These are phyloP conservation scores for Porites cylindrica DNA, from an alignment of 92 coral and sea anemone genomes.

Conservation along the genomic window DNA sequence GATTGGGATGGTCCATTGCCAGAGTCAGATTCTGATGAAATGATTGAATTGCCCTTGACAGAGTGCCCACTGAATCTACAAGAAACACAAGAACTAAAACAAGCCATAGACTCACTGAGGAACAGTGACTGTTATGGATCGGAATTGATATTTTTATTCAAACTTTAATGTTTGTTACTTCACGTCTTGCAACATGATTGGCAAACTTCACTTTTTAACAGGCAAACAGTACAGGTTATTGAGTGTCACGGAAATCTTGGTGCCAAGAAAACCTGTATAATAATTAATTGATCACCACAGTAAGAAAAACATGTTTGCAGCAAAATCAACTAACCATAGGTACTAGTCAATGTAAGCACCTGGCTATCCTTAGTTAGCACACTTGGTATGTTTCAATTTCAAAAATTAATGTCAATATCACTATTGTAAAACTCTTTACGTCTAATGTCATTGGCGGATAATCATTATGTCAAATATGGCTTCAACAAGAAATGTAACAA, in stretches of 20 bases:
- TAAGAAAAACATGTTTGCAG: slow-evolving; percentile 17
- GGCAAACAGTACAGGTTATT: neutral
- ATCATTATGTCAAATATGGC: slow-evolving; percentile 15
- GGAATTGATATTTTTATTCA: slow-evolving; percentile 29
- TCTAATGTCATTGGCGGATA: neutral
- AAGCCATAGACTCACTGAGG: slow-evolving; percentile 21
- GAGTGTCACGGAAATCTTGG: slow-evolving; percentile 5
- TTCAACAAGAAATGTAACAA: slow-evolving; percentile 2
- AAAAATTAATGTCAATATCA: slow-evolving; percentile 4
- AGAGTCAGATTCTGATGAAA: slow-evolving; percentile 29
- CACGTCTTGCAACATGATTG: slow-evolving; percentile 8
- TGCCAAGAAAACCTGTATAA: slow-evolving; percentile 30
- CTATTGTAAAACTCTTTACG: neutral
- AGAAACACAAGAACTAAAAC: slow-evolving; percentile 21
- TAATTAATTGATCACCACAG: slow-evolving; percentile 10
- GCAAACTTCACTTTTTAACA: neutral
- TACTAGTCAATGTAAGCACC: slow-evolving; percentile 5
- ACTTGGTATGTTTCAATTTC: neutral
- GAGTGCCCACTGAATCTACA: slow-evolving; percentile 7
- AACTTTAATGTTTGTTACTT: slow-evolving; percentile 17
- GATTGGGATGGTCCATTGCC: slow-evolving; percentile 39
- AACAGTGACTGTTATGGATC: slow-evolving; percentile 25
- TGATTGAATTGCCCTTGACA: slow-evolving; percentile 25
- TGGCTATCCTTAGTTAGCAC: slow-evolving; percentile 5
- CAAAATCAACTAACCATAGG: slow-evolving; percentile 3